Evolutionary conservation across 1,140 invertebrate species (phyloP), one percentile per base, ranked within the genome.

Genomic region (Ceratosolen fusciceps): DNA sequence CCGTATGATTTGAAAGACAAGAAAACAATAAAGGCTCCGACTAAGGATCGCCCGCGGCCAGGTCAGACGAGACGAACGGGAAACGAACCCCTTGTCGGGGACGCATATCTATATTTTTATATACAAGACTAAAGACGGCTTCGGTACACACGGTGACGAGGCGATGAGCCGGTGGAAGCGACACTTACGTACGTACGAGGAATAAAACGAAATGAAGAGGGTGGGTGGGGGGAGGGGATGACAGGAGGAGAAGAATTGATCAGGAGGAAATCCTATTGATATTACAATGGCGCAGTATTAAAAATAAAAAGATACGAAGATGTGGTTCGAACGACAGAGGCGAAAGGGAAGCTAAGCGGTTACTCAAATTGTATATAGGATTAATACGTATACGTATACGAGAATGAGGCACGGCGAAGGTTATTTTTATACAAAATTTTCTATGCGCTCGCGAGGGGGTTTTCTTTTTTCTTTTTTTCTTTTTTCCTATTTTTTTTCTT

Each of bases 391-490:
- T 60, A 77, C 60, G 80, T 83, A 84, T 82, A 87, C 83, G 80
- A 84, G 79, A 68, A 83, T 75, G 81, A 83, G 80, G 68, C 80
- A 58, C 12, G 56, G 56, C 19, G 81, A 83, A 83, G 83, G 74
- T 87, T 90, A 90, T 90, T 90, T 90, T 90, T 90, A 89, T 90
- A 90, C 84, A 85, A 90, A 89, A 90, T 88, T 89, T 89, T 88
- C 84, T 87, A 88, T 83, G 82, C 84, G 68, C 68, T 78, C 54
- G 54, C 67, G 39, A 47, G 76, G 70, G 24, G n/a, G 8, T 72
- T 78, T 72, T 72, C 47, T 71, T 62, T 7, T 65, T 65, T 65
- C 2, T n/a, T n/a, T n/a, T n/a, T n/a, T n/a, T n/a, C n/a, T n/a
- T n/a, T n/a, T n/a, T n/a, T n/a, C n/a, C n/a, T n/a, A n/a, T n/a